phyloP scores from a whole-genome alignment of 2,113 vertebrate genomes.

The Misgurnus mizolepis region DNA sequence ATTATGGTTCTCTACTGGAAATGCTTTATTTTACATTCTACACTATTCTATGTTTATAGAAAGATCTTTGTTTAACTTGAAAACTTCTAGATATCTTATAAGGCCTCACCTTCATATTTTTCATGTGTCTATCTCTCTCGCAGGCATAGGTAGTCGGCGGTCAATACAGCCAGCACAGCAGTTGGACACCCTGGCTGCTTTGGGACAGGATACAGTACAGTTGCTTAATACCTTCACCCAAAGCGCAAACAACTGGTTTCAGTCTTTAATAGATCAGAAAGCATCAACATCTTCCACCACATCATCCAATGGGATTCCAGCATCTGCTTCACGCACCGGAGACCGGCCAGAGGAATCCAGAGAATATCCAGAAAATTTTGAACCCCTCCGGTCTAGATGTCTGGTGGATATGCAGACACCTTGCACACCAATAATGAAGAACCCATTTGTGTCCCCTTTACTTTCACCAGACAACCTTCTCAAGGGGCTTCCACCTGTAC shows the following conservation, averaged over 20 bases:
- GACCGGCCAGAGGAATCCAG: not conserved
- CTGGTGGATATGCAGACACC: slow-evolving; percentile 66
- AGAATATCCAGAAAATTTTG: slow-evolving; percentile 79
- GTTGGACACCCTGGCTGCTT: slow-evolving; percentile 67
- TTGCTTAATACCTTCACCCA: slow-evolving; percentile 78
- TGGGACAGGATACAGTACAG: slow-evolving; percentile 77
- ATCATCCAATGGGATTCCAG: not conserved
- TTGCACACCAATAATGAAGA: slow-evolving; percentile 76
- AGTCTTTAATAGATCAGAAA: slow-evolving; percentile 74
- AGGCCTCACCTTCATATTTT: not conserved
- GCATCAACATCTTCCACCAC: not conserved
- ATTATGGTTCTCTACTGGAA: too few species aligned
- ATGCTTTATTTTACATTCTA: too few species aligned
- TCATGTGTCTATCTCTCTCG: not conserved
- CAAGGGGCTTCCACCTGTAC: slow-evolving; percentile 70
- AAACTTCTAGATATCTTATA: not conserved
- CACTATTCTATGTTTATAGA: too few species aligned
- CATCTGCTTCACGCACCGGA: not conserved
- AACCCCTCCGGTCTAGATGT: slow-evolving; percentile 75
- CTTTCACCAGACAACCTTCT: slow-evolving; percentile 70
- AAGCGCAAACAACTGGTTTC: slow-evolving; percentile 81
- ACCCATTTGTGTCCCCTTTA: slow-evolving; percentile 82
- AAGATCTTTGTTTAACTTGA: not conserved
- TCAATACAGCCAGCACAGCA: slow-evolving; percentile 51
- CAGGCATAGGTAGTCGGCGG: slow-evolving; percentile 72